Percentiles rank a stretch among this genome's conserved stretches.
Evolutionary conservation across 1,140 invertebrate species (phyloP).

Genomic region (Orchestia grillus): DNA sequence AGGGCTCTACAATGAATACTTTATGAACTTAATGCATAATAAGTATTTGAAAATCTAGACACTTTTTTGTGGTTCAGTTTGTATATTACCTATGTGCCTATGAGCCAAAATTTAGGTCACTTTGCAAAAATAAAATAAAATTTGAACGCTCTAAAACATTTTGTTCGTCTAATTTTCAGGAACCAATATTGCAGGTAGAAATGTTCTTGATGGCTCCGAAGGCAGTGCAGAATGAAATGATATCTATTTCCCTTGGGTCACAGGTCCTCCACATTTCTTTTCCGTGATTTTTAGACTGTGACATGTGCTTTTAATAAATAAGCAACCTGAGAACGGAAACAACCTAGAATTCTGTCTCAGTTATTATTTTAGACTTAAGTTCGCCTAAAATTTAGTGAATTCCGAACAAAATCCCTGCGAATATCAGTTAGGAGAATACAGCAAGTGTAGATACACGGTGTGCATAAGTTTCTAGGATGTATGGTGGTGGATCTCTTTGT

Average conservation of each 20-base stretch:
- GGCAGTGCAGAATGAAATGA: neutral
- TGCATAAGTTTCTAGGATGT: neutral
- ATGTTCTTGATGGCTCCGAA: neutral
- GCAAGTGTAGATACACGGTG: neutral
- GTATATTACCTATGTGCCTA: neutral
- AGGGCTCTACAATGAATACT: too few relatives aligned
- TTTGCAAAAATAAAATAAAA: neutral
- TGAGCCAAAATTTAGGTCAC: neutral
- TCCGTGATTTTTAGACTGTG: neutral
- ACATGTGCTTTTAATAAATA: slow-evolving; percentile 2
- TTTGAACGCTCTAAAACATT: neutral
- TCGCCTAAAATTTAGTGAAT: neutral
- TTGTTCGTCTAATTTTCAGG: neutral
- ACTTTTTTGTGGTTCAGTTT: too few relatives aligned
- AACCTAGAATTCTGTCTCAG: neutral
- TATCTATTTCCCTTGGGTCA: neutral
- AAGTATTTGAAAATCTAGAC: too few relatives aligned
- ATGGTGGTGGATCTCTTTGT: neutral
- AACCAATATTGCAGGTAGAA: neutral
- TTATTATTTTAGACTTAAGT: neutral
- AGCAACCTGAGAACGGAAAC: neutral
- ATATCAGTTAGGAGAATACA: neutral
- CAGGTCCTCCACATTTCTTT: neutral
- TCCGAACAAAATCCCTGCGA: neutral
- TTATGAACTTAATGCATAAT: too few relatives aligned